phyloP scores from a whole-genome alignment of 1,140 invertebrate genomes.

The Thalassaphorura encarpata region DNA sequence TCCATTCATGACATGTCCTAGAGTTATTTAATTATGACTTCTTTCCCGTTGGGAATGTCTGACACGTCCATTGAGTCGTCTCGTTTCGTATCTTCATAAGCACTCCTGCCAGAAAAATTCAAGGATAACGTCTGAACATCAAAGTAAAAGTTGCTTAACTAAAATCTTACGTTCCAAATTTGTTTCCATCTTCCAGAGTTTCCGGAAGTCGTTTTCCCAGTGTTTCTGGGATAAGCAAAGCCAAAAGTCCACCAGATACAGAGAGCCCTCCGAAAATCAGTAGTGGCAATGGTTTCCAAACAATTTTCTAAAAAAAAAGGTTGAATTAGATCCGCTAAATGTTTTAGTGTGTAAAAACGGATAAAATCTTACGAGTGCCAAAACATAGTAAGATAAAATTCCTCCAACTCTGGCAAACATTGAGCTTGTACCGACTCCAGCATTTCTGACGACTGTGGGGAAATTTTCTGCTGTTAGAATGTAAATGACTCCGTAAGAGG shows the following conservation, averaged over 20 bases:
- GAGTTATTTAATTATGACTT: too few relatives aligned
- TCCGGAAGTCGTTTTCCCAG: slow-evolving; percentile 60
- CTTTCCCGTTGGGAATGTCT: too few relatives aligned
- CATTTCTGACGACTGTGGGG: slow-evolving; percentile 60
- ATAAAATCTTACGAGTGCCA: slow-evolving; percentile 44
- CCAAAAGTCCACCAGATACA: slow-evolving; percentile 52
- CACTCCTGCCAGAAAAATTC: neutral
- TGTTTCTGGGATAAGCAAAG: slow-evolving; percentile 64
- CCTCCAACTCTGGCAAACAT: slow-evolving; percentile 65
- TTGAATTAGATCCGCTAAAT: neutral
- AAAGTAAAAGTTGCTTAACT: neutral
- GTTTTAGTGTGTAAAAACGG: neutral
- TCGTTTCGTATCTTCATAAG: neutral
- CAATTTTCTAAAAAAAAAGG: slow-evolving; percentile 40
- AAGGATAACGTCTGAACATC: neutral
- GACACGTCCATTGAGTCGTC: too few relatives aligned
- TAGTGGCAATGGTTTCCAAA: slow-evolving; percentile 56
- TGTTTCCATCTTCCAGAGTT: slow-evolving; percentile 59
- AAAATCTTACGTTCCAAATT: slow-evolving; percentile 49
- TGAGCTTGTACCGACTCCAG: slow-evolving; percentile 46
- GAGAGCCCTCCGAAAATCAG: slow-evolving; percentile 58
- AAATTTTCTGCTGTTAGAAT: slow-evolving; percentile 73
- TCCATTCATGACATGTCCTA: too few relatives aligned
- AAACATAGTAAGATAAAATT: slow-evolving; percentile 61
- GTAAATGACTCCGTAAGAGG: slow-evolving; percentile 68